Evolutionary conservation across 2,888 invertebrate genomes (phyloP).

Genomic region (Formica aserva): DNA sequence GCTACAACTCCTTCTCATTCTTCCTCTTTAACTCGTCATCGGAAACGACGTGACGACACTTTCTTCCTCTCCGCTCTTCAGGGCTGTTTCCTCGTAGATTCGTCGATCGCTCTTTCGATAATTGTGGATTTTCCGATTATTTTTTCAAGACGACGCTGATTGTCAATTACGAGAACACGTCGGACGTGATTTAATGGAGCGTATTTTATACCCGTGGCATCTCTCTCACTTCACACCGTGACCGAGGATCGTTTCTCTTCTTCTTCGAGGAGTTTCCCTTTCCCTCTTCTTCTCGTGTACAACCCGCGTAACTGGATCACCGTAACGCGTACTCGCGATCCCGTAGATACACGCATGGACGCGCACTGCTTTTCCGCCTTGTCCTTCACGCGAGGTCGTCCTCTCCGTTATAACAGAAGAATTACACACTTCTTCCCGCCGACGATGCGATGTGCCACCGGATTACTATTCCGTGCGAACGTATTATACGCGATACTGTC

Average conservation of each 20-base stretch:
- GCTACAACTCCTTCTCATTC: not conserved
- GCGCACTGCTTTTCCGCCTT: conserved; percentile 48
- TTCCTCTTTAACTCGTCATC: not conserved
- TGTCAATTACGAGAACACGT: conserved; percentile 18
- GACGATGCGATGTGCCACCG: not conserved
- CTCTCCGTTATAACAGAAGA: conserved; percentile 15
- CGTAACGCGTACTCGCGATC: conserved; percentile 55
- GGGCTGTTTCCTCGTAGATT: not conserved
- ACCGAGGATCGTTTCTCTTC: conserved; percentile 24
- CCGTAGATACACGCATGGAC: conserved; percentile 52
- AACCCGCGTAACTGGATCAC: conserved; percentile 55
- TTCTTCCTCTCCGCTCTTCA: not conserved
- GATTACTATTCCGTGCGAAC: not conserved
- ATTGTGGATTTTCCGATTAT: not conserved
- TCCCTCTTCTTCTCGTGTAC: conserved; percentile 47
- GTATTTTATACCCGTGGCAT: not conserved
- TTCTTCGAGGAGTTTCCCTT: conserved; percentile 43
- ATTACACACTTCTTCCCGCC: conserved; percentile 35
- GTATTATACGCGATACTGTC: not conserved
- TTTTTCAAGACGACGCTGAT: not conserved
- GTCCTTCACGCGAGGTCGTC: conserved; percentile 32
- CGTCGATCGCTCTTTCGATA: conserved; percentile 9
- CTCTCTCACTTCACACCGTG: conserved; percentile 44
- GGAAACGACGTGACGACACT: conserved; percentile 30
- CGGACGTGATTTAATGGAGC: conserved; percentile 16